A percentile compares a stretch with the other conserved stretches of the same genome.
Evolutionary conservation across 2,113 vertebrate genomes (phyloP).

Genomic region (Fregata magnificens): DNA sequence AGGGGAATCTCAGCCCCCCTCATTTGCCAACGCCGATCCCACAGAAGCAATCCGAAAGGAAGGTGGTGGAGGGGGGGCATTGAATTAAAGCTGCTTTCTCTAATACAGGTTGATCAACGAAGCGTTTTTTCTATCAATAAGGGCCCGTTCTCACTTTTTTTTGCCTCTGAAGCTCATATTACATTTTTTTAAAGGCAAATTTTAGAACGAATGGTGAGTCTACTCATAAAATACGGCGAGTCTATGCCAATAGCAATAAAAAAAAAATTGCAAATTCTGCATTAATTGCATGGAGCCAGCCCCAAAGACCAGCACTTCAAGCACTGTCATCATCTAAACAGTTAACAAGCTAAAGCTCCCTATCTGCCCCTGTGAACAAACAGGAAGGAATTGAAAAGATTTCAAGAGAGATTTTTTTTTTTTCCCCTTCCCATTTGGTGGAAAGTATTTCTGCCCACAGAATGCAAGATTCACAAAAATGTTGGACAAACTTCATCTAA

Average conservation of each 20-base stretch:
- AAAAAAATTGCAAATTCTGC: not conserved
- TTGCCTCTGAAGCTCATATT: not conserved
- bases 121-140: not conserved
- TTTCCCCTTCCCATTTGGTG: not conserved
- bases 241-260: not conserved
- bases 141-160: not conserved
- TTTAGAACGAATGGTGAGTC: not conserved
- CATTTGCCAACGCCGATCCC: not conserved
- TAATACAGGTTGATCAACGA: not conserved
- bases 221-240: not conserved
- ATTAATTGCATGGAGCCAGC: not conserved
- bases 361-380: conserved; percentile 2
- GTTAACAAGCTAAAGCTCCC: not conserved
- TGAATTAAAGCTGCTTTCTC: conserved; percentile 2
- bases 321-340: not conserved
- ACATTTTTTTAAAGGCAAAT: not conserved
- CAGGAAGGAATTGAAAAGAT: conserved; percentile 14
- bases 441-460: conserved; percentile 60
- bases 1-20: not conserved
- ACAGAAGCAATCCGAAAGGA: not conserved
- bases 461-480: conserved; percentile 38
- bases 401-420: not conserved
- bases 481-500: conserved; percentile 5
- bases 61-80: not conserved
- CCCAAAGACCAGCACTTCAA: not conserved